Evolutionary conservation across 2,888 invertebrate species (phyloP).

Genomic region (Baronia brevicornis): DNA sequence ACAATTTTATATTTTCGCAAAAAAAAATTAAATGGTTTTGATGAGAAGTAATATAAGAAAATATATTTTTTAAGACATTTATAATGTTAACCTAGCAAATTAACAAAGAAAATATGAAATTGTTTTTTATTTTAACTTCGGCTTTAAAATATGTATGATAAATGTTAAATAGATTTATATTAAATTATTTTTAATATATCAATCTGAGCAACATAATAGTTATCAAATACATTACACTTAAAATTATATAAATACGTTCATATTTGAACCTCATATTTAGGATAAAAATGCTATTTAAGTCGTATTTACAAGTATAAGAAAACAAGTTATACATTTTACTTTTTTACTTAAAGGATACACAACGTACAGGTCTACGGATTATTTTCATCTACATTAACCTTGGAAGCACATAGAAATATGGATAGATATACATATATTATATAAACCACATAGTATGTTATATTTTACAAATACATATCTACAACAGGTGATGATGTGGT

Average conservation of each 20-base stretch:
- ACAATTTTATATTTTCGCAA: conserved; percentile 1
- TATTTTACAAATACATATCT: conserved; percentile 14
- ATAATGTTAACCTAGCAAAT: no score
- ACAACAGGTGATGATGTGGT: conserved; percentile 6
- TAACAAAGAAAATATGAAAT: no score
- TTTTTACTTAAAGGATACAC: conserved; percentile 22
- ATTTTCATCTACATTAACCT: conserved; percentile 47
- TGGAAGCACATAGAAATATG: conserved; percentile 71
- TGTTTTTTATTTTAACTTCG: no score
- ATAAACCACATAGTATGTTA: neutral
- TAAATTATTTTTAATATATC: no score
- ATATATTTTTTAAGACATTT: no score
- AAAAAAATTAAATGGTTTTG: no score
- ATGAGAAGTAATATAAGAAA: no score
- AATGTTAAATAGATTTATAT: no score
- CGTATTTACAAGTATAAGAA: conserved; percentile 56
- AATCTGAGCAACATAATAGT: neutral
- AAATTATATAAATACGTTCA: conserved; percentile 13
- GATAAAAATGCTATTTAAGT: conserved; percentile 62
- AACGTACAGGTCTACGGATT: conserved; percentile 19
- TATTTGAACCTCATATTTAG: conserved; percentile 4
- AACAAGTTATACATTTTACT: conserved; percentile 23
- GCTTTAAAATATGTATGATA: no score
- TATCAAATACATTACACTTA: neutral
- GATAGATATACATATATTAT: conserved; percentile 29